Evolutionary conservation across 2,113 vertebrate species (phyloP).

Genomic region (Porphyrio hochstetteri): DNA sequence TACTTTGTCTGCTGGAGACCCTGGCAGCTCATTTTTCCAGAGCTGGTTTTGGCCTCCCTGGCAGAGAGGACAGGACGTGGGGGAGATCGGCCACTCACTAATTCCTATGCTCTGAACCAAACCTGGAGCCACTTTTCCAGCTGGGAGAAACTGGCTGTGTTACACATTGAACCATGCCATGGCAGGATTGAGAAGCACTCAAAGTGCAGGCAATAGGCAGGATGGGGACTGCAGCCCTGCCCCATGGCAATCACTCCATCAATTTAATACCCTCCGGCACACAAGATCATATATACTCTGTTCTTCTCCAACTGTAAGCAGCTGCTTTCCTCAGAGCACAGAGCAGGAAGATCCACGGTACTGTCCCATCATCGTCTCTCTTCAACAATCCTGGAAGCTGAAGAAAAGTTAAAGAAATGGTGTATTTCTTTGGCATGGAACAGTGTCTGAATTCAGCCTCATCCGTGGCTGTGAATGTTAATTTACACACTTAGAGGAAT

Average conservation of each 20-base stretch:
- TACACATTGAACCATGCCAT: too few relatives aligned
- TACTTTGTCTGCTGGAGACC: background rate
- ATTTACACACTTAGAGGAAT: background rate
- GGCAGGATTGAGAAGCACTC: accelerated
- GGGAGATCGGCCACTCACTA: accelerated
- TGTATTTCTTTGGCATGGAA: background rate
- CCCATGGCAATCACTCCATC: accelerated
- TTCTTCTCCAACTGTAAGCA: accelerated
- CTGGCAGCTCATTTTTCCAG: accelerated
- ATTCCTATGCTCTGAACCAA: background rate
- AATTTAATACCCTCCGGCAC: background rate
- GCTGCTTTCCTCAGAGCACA: accelerated
- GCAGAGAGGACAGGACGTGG: accelerated
- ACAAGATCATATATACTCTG: accelerated
- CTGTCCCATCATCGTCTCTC: background rate
- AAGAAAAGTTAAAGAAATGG: background rate
- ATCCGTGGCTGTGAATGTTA: background rate
- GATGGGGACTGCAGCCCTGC: background rate
- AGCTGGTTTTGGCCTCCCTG: background rate
- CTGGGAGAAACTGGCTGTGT: accelerated
- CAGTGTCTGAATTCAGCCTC: background rate
- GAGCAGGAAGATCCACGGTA: background rate
- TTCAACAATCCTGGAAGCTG: background rate
- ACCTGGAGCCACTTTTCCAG: accelerated
- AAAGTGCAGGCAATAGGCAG: background rate